Evolutionary conservation across 1,140 invertebrate genomes (phyloP).

Genomic region (Vollenhovia emeryi): DNA sequence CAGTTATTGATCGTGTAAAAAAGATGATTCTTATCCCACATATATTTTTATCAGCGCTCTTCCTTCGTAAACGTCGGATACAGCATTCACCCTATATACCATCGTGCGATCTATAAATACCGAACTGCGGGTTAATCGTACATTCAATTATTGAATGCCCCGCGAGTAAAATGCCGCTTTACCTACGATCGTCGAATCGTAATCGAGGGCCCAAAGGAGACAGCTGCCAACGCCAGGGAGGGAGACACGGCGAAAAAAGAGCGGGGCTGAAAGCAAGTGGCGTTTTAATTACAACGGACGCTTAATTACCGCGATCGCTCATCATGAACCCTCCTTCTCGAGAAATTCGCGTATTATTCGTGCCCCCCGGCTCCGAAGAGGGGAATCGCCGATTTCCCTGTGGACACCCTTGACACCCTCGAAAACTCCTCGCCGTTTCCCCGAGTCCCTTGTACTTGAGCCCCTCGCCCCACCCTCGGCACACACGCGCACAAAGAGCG

Average conservation of each 20-base stretch:
- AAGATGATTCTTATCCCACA: too few relatives aligned
- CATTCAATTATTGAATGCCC: background rate
- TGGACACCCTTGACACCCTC: conserved; percentile 50
- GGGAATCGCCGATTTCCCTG: conserved; percentile 49
- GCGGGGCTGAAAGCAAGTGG: conserved; percentile 43
- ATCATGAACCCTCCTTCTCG: conserved; percentile 36
- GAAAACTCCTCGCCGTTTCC: conserved; percentile 40
- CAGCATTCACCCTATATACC: background rate
- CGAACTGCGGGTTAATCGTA: background rate
- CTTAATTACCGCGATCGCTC: conserved; percentile 75
- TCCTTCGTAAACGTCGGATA: background rate
- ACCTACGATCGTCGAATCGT: background rate
- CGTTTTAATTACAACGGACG: conserved; percentile 76
- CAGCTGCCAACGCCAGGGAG: conserved; percentile 18
- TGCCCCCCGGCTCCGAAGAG: conserved; percentile 8
- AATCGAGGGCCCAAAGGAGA: conserved; percentile 21
- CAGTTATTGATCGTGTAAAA: background rate
- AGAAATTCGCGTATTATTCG: conserved; percentile 60
- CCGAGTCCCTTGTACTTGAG: conserved; percentile 12
- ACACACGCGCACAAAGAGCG: background rate
- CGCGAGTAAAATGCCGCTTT: background rate
- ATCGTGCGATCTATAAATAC: background rate
- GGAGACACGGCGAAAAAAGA: conserved; percentile 24
- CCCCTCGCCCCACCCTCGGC: conserved; percentile 18
- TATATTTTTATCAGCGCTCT: background rate